Base-by-base conservation (phyloP, 2,888 invertebrate genomes). In the Troglohyphantes excavatus region DNA sequence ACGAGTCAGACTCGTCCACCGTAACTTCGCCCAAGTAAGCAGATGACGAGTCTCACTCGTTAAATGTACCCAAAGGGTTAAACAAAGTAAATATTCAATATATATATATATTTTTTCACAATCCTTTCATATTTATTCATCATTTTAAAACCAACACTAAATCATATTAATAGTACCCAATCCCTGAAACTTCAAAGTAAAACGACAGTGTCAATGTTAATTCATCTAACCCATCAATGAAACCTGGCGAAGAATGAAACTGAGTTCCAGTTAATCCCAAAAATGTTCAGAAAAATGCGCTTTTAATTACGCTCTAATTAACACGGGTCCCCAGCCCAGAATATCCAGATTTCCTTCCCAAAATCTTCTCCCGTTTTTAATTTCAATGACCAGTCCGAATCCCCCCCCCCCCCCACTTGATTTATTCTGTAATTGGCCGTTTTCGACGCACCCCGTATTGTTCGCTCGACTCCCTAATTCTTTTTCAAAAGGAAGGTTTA, bases 221-320 rank as follows among this genome's bases (percentile, higher is more conserved):
- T 59, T 13, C 17, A 59, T n/a, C 59, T 59, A 13, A 9, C 59
- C 17, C 59, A 9, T 19, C 19, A 3, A 9, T 9, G 5, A 33
- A 33, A 6, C 5, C 33, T n/a, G 5, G 9, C 9, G 33, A 33
- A 33, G 9, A 33, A 33, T 3, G 23, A 23, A 26, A 78, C 7
- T 2, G 11, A 39, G 9, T n/a, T n/a, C n/a, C n/a, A n/a, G n/a
- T n/a, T n/a, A 68, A 19, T 17, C 13, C n/a, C 29, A 33, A 68
- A 33, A 33, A 65, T 39, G 19, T 65, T 43, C 39, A 21, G 27
- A 65, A 73, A 72, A 83, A 65, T 65, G 19, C 29, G 61, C 26
- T 73, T 83, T 75, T 83, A 83, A 83, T 83, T 73, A 83, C 65
- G 46, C 73, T 65, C 73, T 83, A 73, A 83, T 83, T 73, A 83